Base-by-base conservation (phyloP, 1,140 invertebrate genomes). In the Ectropis grisescens region DNA sequence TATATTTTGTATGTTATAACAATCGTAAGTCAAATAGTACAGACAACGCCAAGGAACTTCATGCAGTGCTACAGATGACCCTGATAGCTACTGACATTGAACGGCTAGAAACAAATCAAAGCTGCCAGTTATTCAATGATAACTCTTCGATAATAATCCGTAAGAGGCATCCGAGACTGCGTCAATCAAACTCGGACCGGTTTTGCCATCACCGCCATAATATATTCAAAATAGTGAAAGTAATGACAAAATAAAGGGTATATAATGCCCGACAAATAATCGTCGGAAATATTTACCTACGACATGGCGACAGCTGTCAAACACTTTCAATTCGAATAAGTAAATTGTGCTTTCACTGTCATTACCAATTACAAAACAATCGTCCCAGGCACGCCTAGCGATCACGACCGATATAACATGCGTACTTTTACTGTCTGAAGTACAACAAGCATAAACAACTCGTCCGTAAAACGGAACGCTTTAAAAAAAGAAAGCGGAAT, bases 361-460 rank as follows among this genome's bases (percentile, higher is more conserved):
- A 54, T 50, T 54, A 50, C 37, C 45, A 55, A 51, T 58, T 55
- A 58, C 33, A 30, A 45, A 46, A 46, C 50, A 51, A 51, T 19
- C 16, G 16, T 4, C 3, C 16, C 16, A 19, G 3, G 8, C 46
- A 41, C 47, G 43, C 42, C 41, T 30, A 15, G 27, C 11, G 31
- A 47, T 35, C 37, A 47, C 42, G 47, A 47, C 8, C 23, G 12
- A 31, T 19, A 26, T 16, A n/a, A 33, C 11, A 26, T 11, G 7
- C 25, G 25, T 26, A 26, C 11, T 26, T 26, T 26, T 26, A 11
- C 25, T 26, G 3, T 5, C 9, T 5, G 10, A 26, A n/a, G 11
- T 26, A 26, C n/a, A n/a, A 3, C 8, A 19, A 4, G 16, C 16
- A 4, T 8, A 13, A 33, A 9, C 11, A 29, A 37, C 23, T 2